These are phyloP conservation scores for Xylocopa sonorina DNA, from an alignment of 1,140 invertebrate species.

Conservation along the genomic window DNA sequence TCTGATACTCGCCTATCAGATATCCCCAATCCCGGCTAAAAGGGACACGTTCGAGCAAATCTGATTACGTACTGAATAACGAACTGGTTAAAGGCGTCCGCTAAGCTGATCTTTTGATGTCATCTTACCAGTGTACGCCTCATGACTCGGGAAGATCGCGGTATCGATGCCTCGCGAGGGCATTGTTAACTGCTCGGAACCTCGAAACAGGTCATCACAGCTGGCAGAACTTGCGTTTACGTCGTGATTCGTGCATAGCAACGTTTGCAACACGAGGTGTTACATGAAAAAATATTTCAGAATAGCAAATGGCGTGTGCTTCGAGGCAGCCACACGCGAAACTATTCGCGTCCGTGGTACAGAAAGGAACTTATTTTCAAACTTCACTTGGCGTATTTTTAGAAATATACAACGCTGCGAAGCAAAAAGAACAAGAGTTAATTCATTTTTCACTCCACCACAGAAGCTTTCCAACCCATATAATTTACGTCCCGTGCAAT, in stretches of 20 bases:
- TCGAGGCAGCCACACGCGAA: not conserved
- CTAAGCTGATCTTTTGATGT: constrained; percentile 26
- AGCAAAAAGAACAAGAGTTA: too few species aligned
- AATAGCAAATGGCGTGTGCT: not conserved
- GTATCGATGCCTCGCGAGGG: constrained; percentile 16
- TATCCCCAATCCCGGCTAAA: not conserved
- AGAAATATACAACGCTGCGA: too few species aligned
- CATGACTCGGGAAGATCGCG: constrained; percentile 18
- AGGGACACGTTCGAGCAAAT: constrained; percentile 2
- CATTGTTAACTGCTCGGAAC: constrained; percentile 19
- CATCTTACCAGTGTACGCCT: constrained; percentile 18
- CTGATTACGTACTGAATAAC: constrained; percentile 16
- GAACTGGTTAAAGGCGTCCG: not conserved
- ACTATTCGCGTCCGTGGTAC: not conserved
- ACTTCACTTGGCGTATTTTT: too few species aligned
- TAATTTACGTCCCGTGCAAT: not conserved
- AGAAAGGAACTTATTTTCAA: not conserved
- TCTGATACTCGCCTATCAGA: too few species aligned
- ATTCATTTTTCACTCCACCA: too few species aligned
- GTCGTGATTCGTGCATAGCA: not conserved
- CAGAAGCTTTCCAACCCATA: too few species aligned
- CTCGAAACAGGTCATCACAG: constrained; percentile 25
- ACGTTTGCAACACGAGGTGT: not conserved
- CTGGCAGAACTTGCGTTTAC: constrained; percentile 7
- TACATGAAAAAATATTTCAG: not conserved